These are phyloP conservation scores for Zaprionus inermis DNA, from an alignment of 1,140 invertebrate genomes.

Conservation along the genomic window DNA sequence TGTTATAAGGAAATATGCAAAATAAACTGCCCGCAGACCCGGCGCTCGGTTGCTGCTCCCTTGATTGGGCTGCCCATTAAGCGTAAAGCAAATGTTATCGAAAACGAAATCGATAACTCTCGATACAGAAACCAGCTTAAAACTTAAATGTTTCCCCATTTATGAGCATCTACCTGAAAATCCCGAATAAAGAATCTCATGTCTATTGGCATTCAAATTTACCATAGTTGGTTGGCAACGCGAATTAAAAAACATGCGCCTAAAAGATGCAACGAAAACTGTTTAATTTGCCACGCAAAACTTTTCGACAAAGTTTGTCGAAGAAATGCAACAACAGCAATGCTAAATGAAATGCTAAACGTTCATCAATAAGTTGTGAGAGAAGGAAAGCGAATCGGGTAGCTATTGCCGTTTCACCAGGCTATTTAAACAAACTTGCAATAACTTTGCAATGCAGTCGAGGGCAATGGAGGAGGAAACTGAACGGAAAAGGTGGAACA, in stretches of 20 bases:
- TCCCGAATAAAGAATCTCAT: neutral
- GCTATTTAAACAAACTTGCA: slow-evolving; percentile 73
- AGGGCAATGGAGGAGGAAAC: slow-evolving; percentile 26
- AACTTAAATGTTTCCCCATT: neutral
- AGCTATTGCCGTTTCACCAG: neutral
- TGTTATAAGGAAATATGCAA: slow-evolving; percentile 57
- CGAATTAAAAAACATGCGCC: slow-evolving; percentile 14
- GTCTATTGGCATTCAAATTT: neutral
- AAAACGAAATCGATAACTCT: neutral
- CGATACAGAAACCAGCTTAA: neutral
- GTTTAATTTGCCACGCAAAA: slow-evolving; percentile 9
- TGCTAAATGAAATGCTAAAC: slow-evolving; percentile 23
- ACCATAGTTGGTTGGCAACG: slow-evolving; percentile 8
- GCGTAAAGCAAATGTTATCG: slow-evolving; percentile 2
- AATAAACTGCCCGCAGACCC: slow-evolving; percentile 46
- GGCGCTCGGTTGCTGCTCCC: neutral
- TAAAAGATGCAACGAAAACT: slow-evolving; percentile 38
- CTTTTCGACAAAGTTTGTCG: slow-evolving; percentile 26
- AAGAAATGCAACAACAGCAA: slow-evolving; percentile 8
- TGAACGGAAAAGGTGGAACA: slow-evolving; percentile 57
- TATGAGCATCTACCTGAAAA: too few relatives aligned
- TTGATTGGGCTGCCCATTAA: neutral
- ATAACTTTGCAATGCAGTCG: slow-evolving; percentile 63
- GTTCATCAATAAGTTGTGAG: slow-evolving; percentile 63
- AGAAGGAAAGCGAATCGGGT: neutral